These are phyloP conservation scores for Microctenopoma steveboyesi DNA, from an alignment of 2,797 vertebrate genomes.

Conservation along the genomic window DNA sequence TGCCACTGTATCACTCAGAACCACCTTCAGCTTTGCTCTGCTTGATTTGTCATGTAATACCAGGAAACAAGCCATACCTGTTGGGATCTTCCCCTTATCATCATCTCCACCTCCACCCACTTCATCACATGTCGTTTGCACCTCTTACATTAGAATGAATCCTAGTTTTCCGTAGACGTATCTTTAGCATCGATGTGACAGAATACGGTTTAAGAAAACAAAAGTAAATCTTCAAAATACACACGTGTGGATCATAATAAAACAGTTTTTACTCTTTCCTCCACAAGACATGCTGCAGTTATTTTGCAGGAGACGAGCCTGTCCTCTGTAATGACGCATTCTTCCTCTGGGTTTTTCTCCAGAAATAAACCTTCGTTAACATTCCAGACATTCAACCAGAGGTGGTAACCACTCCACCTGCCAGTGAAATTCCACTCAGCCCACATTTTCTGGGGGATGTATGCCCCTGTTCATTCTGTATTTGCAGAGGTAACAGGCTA, in stretches of 20 bases:
- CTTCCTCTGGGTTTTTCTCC: conserved; percentile 13
- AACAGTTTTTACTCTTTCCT: not conserved
- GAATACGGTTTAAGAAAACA: no score
- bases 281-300: conserved; percentile 5
- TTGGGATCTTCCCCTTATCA: not conserved
- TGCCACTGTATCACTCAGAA: no score
- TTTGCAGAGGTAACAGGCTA: conserved; percentile 58
- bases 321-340: conserved; percentile 8
- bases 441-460: conserved; percentile 46
- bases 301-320: conserved; percentile 8
- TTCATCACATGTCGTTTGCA: no score
- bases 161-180: no score
- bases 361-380: conserved; percentile 44
- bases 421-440: conserved; percentile 59
- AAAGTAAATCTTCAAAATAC: not conserved
- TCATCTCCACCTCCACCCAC: not conserved
- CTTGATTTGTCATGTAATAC: no score
- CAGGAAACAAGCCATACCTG: no score
- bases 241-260: not conserved
- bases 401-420: conserved; percentile 43
- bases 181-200: no score
- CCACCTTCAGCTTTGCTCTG: no score
- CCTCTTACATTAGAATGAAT: no score
- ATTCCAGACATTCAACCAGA: conserved; percentile 47
- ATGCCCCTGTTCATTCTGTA: conserved; percentile 56